Evolutionary conservation across 2,797 vertebrate genomes (phyloP), one percentile per base, ranked within the genome.

Genomic region (Hemibagrus guttatus): DNA sequence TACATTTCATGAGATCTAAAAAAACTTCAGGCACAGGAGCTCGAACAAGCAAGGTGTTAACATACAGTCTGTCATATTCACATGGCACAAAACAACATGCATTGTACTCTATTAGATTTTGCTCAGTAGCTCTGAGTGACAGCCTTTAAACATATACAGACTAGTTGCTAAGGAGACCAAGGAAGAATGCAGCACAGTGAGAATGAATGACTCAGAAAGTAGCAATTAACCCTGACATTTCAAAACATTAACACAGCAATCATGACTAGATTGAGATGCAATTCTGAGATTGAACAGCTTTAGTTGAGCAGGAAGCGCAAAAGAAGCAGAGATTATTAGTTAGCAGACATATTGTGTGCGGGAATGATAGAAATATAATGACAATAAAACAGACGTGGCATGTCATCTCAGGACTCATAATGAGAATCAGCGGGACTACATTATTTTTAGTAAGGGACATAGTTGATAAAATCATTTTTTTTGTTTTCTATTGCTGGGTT

Each of bases 201-300:
- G 84, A 89, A 91, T 90, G 90, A 91, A 87, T 90, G 79, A 88
- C 52, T 72, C 84, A 85, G 76, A 86, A 75, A 82, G 88, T 81
- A 84, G 84, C 81, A 87, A 90, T 90, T 90, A 88, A 88, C 85
- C 86, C 90, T 90, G 89, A 90, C 90, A 91, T 90, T 90, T 91
- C 85, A 90, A 75, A 91, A 89, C 85, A 90, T 87, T 87, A 86
- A 87, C 86, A 90, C 88, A 81, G 88, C 87, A 88, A 90, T 91
- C 89, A 89, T 23, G 54, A 88, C 79, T 90, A 54, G 87, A 85
- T 64, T 80, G 81, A 89, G 82, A 85, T 54, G 85, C 87, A 80
- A 63, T 81, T 78, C 88, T 79, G 76, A 58, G 42, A 61, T 46
- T 35, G 72, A 87, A 82, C 84, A 86, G 84, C 59, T 88, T 84